Evolutionary conservation across 2,888 invertebrate species (phyloP), one percentile per base, ranked within the genome.

Genomic region (Nomada lathburiana): DNA sequence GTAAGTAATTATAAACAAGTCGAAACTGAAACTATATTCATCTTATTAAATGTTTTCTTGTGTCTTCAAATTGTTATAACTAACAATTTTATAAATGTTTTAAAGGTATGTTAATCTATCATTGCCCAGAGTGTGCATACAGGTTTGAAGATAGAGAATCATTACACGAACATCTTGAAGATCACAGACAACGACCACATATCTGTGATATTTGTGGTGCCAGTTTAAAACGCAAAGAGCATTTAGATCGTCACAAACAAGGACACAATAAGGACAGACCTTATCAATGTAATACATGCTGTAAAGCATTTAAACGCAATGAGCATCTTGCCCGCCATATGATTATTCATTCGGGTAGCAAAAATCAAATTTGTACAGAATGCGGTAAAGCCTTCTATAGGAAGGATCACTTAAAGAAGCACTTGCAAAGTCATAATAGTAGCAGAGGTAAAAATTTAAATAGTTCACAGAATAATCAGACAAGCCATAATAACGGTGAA

Each of bases 261-360:
- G 97, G 97, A 7, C 97, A 97, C 94, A 97, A 97, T 93, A 97
- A 97, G 2, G 97, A 97, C 93, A 94, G 97, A 90, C 97, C 97
- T 59, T 97, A 96, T 93, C 96, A 97, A 72, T 97, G 97, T 94
- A 95, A 95, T 73, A 96, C 97, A 78, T 97, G 97, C 90, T 95
- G 96, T 93, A 97, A 97, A 94, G 96, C 96, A 7, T 97, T 97
- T 94, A 97, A 97, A 93, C 95, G 97, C 52, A 96, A 97, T 89
- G 97, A 97, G 91, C 97, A 97, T 90, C 95, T 97, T 89, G 97
- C 97, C 92, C 95, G 97, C 84, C 97, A 97, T 94, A 96, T 96
- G 92, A 97, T 97, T 88, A 97, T 97, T 91, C 97, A 97, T 94
- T 97, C 97, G 53, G 97, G 97, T 62, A 96, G 97, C 93, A 97